These are phyloP conservation scores for Scolopax mira DNA, from an alignment of 2,113 vertebrate species.

Conservation along the genomic window DNA sequence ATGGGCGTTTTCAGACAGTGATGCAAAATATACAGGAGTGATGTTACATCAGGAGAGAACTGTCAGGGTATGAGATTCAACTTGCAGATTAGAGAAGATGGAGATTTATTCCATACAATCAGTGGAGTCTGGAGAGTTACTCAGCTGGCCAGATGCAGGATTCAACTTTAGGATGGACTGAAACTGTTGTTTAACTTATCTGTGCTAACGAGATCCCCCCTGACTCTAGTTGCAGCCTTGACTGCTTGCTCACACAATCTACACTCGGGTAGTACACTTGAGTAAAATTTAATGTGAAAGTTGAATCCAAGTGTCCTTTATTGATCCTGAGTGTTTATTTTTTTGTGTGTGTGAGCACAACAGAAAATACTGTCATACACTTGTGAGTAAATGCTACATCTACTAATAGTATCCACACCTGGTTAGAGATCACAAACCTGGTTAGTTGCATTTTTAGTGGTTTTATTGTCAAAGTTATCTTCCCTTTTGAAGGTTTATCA, in stretches of 20 bases:
- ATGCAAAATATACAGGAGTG: neutral
- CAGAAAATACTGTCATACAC: neutral
- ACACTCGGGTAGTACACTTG: fast-evolving
- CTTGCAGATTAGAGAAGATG: neutral
- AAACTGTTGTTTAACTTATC: neutral
- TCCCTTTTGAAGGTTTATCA: neutral
- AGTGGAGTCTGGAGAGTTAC: neutral
- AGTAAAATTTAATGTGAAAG: neutral
- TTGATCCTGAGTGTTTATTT: neutral
- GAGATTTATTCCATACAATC: neutral
- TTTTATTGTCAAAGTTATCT: neutral
- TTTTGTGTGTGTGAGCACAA: neutral
- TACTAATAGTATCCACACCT: neutral
- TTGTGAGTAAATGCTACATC: neutral
- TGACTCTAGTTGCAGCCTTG: neutral
- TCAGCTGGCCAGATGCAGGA: neutral
- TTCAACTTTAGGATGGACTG: neutral
- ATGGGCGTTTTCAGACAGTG: neutral
- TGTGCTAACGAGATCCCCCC: neutral
- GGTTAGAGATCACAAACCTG: neutral
- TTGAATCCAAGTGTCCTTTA: neutral
- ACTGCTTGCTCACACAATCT: neutral
- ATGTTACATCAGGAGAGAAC: neutral
- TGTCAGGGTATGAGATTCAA: neutral
- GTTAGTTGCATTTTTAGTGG: neutral